phyloP scores from a whole-genome alignment of 1,140 invertebrate genomes.

The Leptopilina boulardi region DNA sequence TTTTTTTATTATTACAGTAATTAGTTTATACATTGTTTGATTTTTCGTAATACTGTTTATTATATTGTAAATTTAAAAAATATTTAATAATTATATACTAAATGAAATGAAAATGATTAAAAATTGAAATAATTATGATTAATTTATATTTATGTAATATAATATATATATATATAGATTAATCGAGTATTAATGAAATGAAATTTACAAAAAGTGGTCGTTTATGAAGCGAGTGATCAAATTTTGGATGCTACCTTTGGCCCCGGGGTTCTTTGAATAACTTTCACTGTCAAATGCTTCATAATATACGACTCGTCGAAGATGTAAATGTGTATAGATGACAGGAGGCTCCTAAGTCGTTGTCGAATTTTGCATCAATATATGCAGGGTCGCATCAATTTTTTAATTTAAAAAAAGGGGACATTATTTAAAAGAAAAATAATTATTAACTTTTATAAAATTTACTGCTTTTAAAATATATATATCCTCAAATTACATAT shows the following conservation, averaged over 20 bases:
- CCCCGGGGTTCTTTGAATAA: slow-evolving; percentile 38
- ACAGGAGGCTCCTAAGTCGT: slow-evolving; percentile 38
- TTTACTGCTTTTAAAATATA: no score
- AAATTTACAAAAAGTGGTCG: not conserved
- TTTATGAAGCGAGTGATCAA: not conserved
- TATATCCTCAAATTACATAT: no score
- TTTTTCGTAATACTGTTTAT: not conserved
- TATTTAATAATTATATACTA: no score
- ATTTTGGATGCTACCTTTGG: slow-evolving; percentile 35
- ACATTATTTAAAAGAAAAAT: no score
- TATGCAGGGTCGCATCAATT: not conserved
- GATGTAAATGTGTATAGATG: slow-evolving; percentile 6
- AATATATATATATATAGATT: not conserved
- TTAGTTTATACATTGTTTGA: not conserved
- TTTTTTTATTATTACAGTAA: not conserved
- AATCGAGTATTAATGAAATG: not conserved
- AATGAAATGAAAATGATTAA: no score
- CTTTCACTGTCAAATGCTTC: slow-evolving; percentile 49
- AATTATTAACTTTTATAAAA: no score
- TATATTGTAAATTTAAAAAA: no score
- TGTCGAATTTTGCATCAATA: not conserved
- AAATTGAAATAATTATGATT: no score
- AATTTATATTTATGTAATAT: no score
- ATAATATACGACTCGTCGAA: slow-evolving; percentile 12
- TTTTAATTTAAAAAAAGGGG: no score